Evolutionary conservation across 2,888 invertebrate genomes (phyloP).

Genomic region (Trachelus stipa): DNA sequence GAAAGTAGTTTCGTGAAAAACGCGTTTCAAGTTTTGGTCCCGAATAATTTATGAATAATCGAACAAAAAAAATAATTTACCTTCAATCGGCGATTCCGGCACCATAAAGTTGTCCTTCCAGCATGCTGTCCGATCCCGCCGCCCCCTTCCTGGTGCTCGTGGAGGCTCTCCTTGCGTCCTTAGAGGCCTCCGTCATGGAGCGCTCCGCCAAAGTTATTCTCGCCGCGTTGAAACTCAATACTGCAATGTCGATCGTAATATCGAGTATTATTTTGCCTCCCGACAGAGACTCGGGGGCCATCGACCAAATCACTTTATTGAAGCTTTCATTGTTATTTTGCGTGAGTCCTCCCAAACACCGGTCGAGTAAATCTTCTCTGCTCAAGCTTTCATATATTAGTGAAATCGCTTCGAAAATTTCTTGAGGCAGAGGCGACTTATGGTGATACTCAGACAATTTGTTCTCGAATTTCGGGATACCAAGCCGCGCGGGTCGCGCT

Average conservation of each 20-base stretch:
- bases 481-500: too few relatives aligned
- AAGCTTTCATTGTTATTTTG: slow-evolving; percentile 23
- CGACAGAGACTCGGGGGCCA: slow-evolving; percentile 16
- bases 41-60: background rate
- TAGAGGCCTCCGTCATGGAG: slow-evolving; percentile 20
- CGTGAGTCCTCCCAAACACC: slow-evolving; percentile 20
- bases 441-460: background rate
- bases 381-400: slow-evolving; percentile 16
- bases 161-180: slow-evolving; percentile 17
- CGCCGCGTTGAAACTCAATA: slow-evolving; percentile 26
- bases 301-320: slow-evolving; percentile 13
- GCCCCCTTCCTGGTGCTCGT: slow-evolving; percentile 22
- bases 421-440: too few relatives aligned
- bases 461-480: slow-evolving; percentile 15
- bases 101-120: slow-evolving; percentile 13
- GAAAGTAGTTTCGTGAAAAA: slow-evolving; percentile 21
- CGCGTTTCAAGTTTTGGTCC: slow-evolving; percentile 16
- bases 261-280: slow-evolving; percentile 6
- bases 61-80: background rate
- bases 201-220: slow-evolving; percentile 25
- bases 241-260: slow-evolving; percentile 21
- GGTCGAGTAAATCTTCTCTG: background rate
- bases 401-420: background rate
- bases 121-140: background rate
- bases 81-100: slow-evolving; percentile 12